Evolutionary conservation across 2,113 vertebrate genomes (phyloP).

Genomic region (Nothoprocta perdicaria): DNA sequence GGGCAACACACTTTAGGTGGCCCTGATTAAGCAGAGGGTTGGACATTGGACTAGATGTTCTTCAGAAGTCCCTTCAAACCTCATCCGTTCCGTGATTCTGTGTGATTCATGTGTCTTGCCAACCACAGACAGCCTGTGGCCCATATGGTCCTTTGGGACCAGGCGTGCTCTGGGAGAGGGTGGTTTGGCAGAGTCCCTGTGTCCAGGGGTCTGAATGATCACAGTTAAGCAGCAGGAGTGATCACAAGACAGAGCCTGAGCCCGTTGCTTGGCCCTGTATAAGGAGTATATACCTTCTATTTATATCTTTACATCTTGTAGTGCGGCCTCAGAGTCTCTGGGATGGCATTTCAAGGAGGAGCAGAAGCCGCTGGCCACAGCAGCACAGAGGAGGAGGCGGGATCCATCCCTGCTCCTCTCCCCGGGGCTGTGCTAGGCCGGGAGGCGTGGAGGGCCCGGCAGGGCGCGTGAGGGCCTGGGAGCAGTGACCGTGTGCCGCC

Average conservation of each 20-base stretch:
- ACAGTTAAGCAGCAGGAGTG: background rate
- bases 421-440: background rate
- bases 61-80: background rate
- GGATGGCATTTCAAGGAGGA: background rate
- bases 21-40: background rate
- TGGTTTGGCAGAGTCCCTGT: background rate
- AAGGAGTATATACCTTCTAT: background rate
- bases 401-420: background rate
- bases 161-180: background rate
- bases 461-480: fast-evolving
- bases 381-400: background rate
- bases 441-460: background rate
- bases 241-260: background rate
- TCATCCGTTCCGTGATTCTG: background rate
- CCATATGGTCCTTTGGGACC: background rate
- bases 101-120: background rate
- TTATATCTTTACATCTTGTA: background rate
- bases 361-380: background rate
- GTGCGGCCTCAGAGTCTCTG: background rate
- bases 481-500: background rate
- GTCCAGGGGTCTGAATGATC: background rate
- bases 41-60: background rate
- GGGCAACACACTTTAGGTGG: too few species aligned
- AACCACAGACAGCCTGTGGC: background rate
- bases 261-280: background rate